Evolutionary conservation across 2,797 vertebrate genomes (phyloP), one percentile per base, ranked within the genome.

Genomic region (Dendrocincla fuliginosa): DNA sequence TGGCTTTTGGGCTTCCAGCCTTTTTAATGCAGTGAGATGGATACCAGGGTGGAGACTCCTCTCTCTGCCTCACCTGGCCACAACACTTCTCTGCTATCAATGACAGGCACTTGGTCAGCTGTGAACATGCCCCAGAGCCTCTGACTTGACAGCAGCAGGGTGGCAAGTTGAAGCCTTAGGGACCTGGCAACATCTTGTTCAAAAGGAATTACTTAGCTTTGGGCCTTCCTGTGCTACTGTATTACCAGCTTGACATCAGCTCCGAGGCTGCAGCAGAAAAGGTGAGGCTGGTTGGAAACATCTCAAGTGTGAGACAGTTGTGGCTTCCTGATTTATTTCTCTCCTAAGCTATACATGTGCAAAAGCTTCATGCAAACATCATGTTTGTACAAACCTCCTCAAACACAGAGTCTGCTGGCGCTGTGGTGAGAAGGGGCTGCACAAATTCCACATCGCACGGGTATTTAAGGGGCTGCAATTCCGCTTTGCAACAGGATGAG

Each of bases 401-500:
- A 25, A 50, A 50, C 8, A 2, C 47, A 23, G 74, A 27, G 28
- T 18, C 61, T 65, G 41, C n/a, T 70, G 76, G 32, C 37, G 1
- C n/a, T 47, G 1, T 5, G 39, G 2, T 5, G 27, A 32, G 71
- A 20, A 60, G 44, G 30, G 39, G 30, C 65, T 86, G 57, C 59
- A 15, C 30, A 23, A 80, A 17, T 14, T 17, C 20, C 5, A 12
- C 28, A 6, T 1, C 20, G 35, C 57, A 23, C 2, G 4, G 11
- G 55, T 11, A 2, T 24, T 61, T 10, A 6, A 33, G 42, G 61
- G 42, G 61, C 76, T 92, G 95, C 93, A 95, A 8, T 97, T 69
- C 92, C 84, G 63, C 69, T 52, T 10, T 49, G 80, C 73, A 92
- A 2, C 96, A 94, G 94, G 89, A 32, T 63, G 96, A 96, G 93